Conservation (phyloP, 2,888 invertebrate species). For the Parnassius glacialis region DNA sequence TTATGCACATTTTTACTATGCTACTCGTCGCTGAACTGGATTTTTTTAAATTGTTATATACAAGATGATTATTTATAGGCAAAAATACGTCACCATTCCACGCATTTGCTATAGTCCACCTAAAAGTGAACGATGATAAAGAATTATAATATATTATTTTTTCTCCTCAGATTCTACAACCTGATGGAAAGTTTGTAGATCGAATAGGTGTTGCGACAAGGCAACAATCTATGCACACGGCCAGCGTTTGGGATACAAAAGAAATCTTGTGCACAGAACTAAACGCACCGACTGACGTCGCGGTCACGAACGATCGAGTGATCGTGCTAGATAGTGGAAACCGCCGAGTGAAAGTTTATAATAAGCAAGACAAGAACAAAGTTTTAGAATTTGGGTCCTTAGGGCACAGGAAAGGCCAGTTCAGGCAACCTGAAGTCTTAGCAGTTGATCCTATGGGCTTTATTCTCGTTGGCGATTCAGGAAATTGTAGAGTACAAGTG, state of each 20-base stretch:
- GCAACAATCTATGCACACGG: conserved; percentile 47
- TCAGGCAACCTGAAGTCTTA: conserved; percentile 87
- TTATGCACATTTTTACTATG: no score
- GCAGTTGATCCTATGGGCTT: conserved; percentile 86
- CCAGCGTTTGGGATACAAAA: conserved; percentile 57
- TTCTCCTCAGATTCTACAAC: conserved; percentile 67
- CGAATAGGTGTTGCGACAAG: conserved; percentile 80
- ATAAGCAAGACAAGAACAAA: conserved; percentile 74
- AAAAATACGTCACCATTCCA: no score
- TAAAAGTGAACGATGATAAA: no score
- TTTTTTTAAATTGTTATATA: no score
- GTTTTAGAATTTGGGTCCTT: conserved; percentile 84
- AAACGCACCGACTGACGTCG: conserved; percentile 86
- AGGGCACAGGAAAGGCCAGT: conserved; percentile 85
- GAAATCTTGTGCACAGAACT: conserved; percentile 77
- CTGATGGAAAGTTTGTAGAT: conserved; percentile 81
- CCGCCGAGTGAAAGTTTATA: conserved; percentile 83
- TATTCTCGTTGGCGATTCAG: conserved; percentile 89
- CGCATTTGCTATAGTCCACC: not conserved
- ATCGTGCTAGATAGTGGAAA: conserved; percentile 86
- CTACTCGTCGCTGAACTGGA: no score
- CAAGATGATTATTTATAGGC: no score
- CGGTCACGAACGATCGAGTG: conserved; percentile 79
- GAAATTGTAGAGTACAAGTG: conserved; percentile 88
- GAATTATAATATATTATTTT: conserved; percentile 1